Conservation (phyloP, 2,888 invertebrate species). For the Sphaeridia pumilis region DNA sequence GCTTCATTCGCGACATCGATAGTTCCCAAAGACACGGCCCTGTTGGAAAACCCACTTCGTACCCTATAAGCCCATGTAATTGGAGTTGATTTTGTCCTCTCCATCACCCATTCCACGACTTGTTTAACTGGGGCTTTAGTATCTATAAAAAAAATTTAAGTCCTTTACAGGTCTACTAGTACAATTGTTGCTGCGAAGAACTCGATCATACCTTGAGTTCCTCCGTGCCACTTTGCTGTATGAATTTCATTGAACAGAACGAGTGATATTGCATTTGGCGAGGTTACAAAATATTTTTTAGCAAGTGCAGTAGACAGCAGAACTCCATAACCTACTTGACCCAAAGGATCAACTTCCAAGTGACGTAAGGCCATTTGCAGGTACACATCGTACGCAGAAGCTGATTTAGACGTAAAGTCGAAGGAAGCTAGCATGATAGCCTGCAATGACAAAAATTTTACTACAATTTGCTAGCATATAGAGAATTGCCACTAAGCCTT, state of each 20-base stretch:
- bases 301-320: slow-evolving; percentile 27
- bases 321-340: slow-evolving; percentile 34
- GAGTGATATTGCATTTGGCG: slow-evolving; percentile 33
- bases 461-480: background rate
- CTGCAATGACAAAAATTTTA: slow-evolving; percentile 17
- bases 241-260: slow-evolving; percentile 35
- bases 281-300: slow-evolving; percentile 31
- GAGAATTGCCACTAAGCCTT: background rate
- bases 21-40: slow-evolving; percentile 29
- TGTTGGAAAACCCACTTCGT: slow-evolving; percentile 35
- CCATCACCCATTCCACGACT: slow-evolving; percentile 34
- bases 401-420: slow-evolving; percentile 25
- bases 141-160: slow-evolving; percentile 16
- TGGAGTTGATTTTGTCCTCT: slow-evolving; percentile 28
- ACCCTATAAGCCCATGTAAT: slow-evolving; percentile 34
- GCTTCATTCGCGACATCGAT: slow-evolving; percentile 28
- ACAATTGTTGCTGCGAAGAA: background rate
- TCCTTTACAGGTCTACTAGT: background rate
- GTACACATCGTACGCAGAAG: slow-evolving; percentile 31
- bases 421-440: slow-evolving; percentile 32
- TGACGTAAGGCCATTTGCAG: slow-evolving; percentile 33
- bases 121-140: slow-evolving; percentile 30
- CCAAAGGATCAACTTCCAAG: slow-evolving; percentile 34
- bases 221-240: slow-evolving; percentile 34
- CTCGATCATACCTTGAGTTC: slow-evolving; percentile 12